Evolutionary conservation across 2,797 vertebrate genomes (phyloP), one percentile per base, ranked within the genome.

Genomic region (Trematomus bernacchii): DNA sequence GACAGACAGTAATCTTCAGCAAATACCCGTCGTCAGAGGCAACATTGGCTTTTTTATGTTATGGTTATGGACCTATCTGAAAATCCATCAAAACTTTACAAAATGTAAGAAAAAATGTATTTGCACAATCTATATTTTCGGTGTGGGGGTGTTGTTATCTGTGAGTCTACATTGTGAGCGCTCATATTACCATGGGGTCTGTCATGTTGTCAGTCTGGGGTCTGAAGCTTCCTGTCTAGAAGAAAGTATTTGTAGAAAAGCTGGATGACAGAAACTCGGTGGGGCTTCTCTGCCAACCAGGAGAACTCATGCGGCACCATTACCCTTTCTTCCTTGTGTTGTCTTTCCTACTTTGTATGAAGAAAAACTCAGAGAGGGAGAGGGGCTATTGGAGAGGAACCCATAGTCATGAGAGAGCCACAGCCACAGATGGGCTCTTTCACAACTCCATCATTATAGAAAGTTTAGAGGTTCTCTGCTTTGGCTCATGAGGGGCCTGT

Each of bases 231-330:
- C 65, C 88, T 80, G 54, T 83, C 65, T 76, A 18, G 54, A 79
- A 71, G 61, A 71, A 59, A 84, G 76, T 71, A 76, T 83, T 70
- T 71, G 81, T 74, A 83, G 79, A 87, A 67, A 76, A 81, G 77
- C 73, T 44, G 71, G 85, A 87, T 84, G 76, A 93, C 83, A 92
- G 94, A 92, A 83, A 77, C 90, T 86, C 89, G 3, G 66, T 70
- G 80, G 87, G 92, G 85, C 81, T 76, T 73, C 84, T 78, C 77
- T 61, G 67, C 79, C 70, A 83, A 75, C 65, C 77, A 89, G 74
- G 63, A 79, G 76, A 89, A 83, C 87, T 90, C 90, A 83, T 65
- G 84, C 79, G 3, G 92, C 3, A 84, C 82, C 89, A 85, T 92
- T 92, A 87, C 85, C 72, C 62, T 82, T 63, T 81, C 72, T 68